Evolutionary conservation across 2,113 vertebrate species (phyloP).

Genomic region (Phaethon lepturus): DNA sequence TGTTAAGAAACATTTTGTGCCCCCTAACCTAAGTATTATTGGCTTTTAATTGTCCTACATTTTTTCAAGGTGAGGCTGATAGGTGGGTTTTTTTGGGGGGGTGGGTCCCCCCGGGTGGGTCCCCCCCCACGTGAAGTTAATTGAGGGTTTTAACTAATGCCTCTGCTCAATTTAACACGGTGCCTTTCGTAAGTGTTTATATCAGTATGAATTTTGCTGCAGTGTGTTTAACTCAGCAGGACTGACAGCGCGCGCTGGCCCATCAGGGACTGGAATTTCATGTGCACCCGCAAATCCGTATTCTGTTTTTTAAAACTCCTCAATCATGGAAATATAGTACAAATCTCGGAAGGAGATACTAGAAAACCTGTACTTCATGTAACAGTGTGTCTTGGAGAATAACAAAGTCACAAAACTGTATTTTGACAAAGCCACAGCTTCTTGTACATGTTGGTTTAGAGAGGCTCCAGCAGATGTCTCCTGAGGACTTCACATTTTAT

Average conservation of each 20-base stretch:
- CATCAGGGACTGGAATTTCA: background rate
- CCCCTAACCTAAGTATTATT: background rate
- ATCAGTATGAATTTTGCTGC: background rate
- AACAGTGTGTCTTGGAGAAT: background rate
- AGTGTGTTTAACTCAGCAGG: background rate
- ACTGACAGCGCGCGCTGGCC: rapidly evolving
- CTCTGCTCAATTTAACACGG: background rate
- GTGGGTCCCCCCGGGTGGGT: background rate
- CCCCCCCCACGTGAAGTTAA: background rate
- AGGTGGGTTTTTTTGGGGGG: too few relatives aligned
- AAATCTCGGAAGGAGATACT: background rate
- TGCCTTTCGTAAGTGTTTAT: background rate
- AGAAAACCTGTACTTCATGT: background rate
- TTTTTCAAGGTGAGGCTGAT: background rate
- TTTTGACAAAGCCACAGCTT: background rate
- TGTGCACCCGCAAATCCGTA: background rate
- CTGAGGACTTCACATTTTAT: background rate
- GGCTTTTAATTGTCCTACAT: background rate
- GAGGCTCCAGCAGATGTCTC: background rate
- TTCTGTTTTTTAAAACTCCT: background rate
- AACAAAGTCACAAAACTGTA: background rate
- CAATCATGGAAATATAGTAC: background rate
- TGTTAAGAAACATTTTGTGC: background rate
- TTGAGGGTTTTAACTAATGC: background rate
- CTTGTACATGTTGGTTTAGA: background rate